phyloP scores from a whole-genome alignment of 2,113 vertebrate species.

The Neolamprologus ventralis region DNA sequence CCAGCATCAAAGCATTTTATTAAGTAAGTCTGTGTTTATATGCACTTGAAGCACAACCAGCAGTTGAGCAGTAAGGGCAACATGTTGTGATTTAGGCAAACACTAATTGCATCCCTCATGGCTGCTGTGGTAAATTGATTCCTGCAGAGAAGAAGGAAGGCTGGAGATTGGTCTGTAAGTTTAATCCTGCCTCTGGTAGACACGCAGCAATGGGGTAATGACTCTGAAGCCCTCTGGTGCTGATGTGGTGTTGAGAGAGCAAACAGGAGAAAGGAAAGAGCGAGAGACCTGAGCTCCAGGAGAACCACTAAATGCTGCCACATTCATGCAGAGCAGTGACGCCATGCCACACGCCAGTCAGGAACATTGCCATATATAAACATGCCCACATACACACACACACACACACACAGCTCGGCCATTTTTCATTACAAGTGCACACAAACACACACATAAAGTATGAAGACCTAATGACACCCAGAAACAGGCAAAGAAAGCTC shows the following conservation, averaged over 20 bases:
- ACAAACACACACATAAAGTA: not conserved
- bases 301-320: constrained; percentile 69
- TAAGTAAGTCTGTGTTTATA: constrained; percentile 17
- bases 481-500: not conserved
- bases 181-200: constrained; percentile 36
- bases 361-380: not conserved
- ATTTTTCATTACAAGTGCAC: not conserved
- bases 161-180: constrained; percentile 24
- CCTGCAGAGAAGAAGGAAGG: constrained; percentile 33
- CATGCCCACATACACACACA: not conserved
- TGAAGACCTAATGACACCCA: not conserved
- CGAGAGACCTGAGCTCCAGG: constrained; percentile 44
- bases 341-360: constrained; percentile 50
- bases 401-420: not conserved
- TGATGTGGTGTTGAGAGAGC: constrained; percentile 60
- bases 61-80: not conserved
- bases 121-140: constrained; percentile 52
- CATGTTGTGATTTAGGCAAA: constrained; percentile 57
- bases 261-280: constrained; percentile 51
- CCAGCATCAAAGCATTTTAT: not conserved
- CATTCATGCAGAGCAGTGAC: constrained; percentile 56
- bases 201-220: constrained; percentile 56
- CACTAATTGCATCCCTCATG: constrained; percentile 52
- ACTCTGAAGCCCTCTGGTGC: constrained; percentile 47
- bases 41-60: not conserved